Percentiles rank a stretch among this genome's conserved stretches.
phyloP scores from a whole-genome alignment of 2,797 vertebrate species.

The Pipistrellus pipistrellus region DNA sequence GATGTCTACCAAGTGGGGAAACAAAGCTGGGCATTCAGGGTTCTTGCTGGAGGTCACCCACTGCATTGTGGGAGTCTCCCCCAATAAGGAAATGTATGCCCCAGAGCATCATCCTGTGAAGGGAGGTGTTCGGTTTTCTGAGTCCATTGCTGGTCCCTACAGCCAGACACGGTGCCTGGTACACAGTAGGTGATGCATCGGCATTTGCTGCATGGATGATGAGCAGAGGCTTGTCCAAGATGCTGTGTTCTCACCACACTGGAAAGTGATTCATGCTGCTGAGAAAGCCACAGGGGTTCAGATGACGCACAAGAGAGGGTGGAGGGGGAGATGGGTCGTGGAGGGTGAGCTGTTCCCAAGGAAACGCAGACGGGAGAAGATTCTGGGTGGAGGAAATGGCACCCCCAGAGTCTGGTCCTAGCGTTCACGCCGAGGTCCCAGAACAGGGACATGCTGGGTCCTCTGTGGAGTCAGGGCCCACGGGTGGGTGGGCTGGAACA shows the following conservation, averaged over 20 bases:
- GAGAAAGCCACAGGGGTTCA: neutral
- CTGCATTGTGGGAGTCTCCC: neutral
- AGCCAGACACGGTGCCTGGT: too few relatives aligned
- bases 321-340: neutral
- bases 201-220: neutral
- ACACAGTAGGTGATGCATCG: neutral
- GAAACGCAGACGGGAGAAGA: neutral
- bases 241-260: neutral
- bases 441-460: neutral
- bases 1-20: neutral
- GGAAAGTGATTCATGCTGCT: neutral
- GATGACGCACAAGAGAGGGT: neutral
- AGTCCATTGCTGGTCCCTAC: rapidly evolving
- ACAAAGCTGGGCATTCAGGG: neutral
- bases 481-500: neutral
- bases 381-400: neutral
- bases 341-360: neutral
- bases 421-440: too few relatives aligned
- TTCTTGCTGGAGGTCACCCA: neutral
- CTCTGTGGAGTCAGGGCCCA: neutral
- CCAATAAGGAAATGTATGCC: rapidly evolving
- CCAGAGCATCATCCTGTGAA: neutral
- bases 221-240: neutral
- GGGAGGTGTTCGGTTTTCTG: neutral
- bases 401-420: neutral